Percentiles rank a stretch among this genome's conserved stretches.
These are phyloP conservation scores for Anarhynchus alexandrinus DNA, from an alignment of 2,113 vertebrate genomes.

Conservation along the genomic window DNA sequence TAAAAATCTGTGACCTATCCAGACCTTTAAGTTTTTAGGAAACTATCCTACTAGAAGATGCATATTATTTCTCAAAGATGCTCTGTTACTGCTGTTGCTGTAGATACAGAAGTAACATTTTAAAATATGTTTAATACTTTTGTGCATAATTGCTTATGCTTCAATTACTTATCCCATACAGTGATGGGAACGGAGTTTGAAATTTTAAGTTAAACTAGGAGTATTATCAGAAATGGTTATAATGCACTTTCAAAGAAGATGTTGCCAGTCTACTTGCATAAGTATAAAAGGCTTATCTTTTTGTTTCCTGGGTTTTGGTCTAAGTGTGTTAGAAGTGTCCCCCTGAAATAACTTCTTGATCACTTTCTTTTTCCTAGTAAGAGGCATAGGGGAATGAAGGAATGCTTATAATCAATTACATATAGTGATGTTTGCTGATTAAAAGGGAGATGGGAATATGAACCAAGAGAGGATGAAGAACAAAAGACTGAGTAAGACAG, in stretches of 20 bases:
- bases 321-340: background rate
- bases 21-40: background rate
- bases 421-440: too few relatives aligned
- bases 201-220: background rate
- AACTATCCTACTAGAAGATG: background rate
- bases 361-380: background rate
- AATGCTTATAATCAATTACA: too few relatives aligned
- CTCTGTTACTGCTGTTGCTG: background rate
- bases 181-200: background rate
- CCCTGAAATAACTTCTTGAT: background rate
- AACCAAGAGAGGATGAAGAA: too few relatives aligned
- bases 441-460: too few relatives aligned
- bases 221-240: background rate
- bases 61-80: rapidly evolving
- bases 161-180: background rate
- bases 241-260: background rate
- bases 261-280: background rate
- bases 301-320: background rate
- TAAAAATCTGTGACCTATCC: background rate
- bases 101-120: background rate
- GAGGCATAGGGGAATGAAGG: background rate
- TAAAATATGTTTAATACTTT: background rate
- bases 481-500: too few relatives aligned
- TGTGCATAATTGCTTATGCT: background rate
- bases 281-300: background rate